Conservation (phyloP, 2,113 vertebrate species). For the Corythaeola cristata region DNA sequence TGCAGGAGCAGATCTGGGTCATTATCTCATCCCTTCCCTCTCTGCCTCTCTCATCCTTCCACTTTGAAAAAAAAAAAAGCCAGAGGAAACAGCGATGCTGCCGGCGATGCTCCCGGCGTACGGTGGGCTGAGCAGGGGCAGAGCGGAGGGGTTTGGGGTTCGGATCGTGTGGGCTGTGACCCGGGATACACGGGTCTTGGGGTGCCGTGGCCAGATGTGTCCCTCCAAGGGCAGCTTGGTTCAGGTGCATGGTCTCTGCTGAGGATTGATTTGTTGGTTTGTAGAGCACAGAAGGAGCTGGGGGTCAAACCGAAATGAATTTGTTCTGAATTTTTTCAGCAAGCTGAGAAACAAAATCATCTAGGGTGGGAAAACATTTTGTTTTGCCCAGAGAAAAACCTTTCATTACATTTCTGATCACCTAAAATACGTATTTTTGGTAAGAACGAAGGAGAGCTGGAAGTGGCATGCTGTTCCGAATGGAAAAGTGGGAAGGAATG, state of each 20-base stretch:
- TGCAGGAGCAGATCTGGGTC: not conserved
- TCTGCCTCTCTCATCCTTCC: not conserved
- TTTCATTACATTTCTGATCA: not conserved
- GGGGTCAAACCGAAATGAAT: not conserved
- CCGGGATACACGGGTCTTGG: not conserved
- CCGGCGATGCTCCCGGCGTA: accelerated
- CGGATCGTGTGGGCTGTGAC: accelerated
- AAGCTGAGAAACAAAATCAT: not conserved
- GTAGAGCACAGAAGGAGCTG: not conserved
- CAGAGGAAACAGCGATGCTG: accelerated
- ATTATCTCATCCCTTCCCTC: not conserved
- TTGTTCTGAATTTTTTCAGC: not conserved
- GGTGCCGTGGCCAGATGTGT: not conserved
- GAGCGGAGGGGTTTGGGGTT: not conserved
- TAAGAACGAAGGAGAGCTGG: not conserved
- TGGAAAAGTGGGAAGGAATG: not conserved
- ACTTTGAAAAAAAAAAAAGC: not conserved
- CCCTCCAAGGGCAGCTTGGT: not conserved
- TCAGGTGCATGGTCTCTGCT: not conserved
- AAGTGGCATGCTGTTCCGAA: not conserved
- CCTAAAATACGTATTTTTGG: not conserved
- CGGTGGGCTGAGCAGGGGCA: not conserved
- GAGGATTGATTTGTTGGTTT: not conserved
- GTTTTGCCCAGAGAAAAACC: not conserved
- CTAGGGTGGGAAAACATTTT: not conserved